Conservation (phyloP, 1,140 invertebrate genomes). For the Lepidostoma basale region DNA sequence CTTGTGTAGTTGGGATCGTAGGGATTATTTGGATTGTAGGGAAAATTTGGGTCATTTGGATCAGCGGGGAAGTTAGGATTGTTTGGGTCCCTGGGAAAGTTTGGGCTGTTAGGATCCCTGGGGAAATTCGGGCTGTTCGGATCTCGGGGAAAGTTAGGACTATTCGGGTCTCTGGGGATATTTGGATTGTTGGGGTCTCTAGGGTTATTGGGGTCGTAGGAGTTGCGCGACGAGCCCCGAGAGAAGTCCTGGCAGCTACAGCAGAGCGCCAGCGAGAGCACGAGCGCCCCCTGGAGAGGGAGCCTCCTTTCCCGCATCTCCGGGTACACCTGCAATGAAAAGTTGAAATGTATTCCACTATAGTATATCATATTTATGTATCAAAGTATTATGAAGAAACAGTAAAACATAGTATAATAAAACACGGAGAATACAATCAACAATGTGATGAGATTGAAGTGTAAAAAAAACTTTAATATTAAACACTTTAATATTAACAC, state of each 20-base stretch:
- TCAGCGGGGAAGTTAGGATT: constrained; percentile 34
- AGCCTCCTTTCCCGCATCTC: constrained; percentile 19
- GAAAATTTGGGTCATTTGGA: constrained; percentile 31
- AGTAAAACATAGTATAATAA: no score
- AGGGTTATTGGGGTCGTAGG: constrained; percentile 38
- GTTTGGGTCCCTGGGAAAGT: constrained; percentile 22
- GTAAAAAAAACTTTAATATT: no score
- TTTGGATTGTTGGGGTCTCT: constrained; percentile 36
- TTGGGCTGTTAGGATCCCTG: constrained; percentile 16
- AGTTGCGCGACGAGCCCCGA: constrained; percentile 7
- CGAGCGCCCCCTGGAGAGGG: constrained; percentile 6
- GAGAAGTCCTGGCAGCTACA: constrained; percentile 19
- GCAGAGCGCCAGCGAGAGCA: constrained; percentile 6
- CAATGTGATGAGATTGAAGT: no score
- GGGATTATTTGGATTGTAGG: constrained; percentile 16
- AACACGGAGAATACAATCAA: no score
- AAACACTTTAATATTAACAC: no score
- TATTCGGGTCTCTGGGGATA: constrained; percentile 17
- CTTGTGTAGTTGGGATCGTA: constrained; percentile 28
- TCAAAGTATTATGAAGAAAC: no score
- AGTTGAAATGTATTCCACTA: no score
- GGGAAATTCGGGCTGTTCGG: constrained; percentile 26
- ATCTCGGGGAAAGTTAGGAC: constrained; percentile 13
- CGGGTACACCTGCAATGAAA: constrained; percentile 2
- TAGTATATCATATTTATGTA: no score